Base-by-base conservation (phyloP, 2,888 invertebrate species). In the Girardia tigrina region DNA sequence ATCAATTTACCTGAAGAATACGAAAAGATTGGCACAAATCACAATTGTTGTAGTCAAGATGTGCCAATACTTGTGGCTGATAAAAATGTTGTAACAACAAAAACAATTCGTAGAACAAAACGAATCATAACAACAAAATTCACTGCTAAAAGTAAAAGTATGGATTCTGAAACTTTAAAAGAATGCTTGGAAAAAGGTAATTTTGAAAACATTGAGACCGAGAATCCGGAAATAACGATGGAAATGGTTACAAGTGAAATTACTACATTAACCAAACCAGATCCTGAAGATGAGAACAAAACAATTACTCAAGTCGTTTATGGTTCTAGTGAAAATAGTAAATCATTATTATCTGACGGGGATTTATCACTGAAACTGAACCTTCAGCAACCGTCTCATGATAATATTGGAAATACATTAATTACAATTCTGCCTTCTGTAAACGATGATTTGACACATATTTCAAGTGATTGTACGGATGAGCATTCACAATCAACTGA, bases 51-150 rank as follows among this genome's bases (percentile, higher is more conserved):
- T 56, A 56, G 23, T 56, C 56, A 56, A 56, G 56, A 56, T 56
- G 56, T 56, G 56, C 56, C n/a, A 20, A 56, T 12, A 20, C 23
- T 56, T n/a, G 4, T 4, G 6, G 4, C 4, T 20, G 56, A 56
- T 12, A 71, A 71, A 28, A 71, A 20, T 71, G 29, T 71, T 71
- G 71, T 71, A 28, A 28, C 71, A 6, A 28, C 71, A n/a, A 71
- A 71, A 28, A 71, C 71, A 4, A 28, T 71, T 28, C 71, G 71
- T 12, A 4, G 28, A 71, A 71, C 71, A 12, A 71, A 71, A 71
- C 4, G 71, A 28, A 71, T 12, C 16, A 23, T 71, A 71, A 71
- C 71, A 14, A 71, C 71, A 2, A 71, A 71, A 28, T 28, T 71
- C 20, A 71, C 27, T 28, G 71, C 71, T 6, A 27, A 28, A 28